Percentiles rank a stretch among this genome's conserved stretches.
These are phyloP conservation scores for Cettia cetti DNA, from an alignment of 2,113 vertebrate species.

Conservation along the genomic window DNA sequence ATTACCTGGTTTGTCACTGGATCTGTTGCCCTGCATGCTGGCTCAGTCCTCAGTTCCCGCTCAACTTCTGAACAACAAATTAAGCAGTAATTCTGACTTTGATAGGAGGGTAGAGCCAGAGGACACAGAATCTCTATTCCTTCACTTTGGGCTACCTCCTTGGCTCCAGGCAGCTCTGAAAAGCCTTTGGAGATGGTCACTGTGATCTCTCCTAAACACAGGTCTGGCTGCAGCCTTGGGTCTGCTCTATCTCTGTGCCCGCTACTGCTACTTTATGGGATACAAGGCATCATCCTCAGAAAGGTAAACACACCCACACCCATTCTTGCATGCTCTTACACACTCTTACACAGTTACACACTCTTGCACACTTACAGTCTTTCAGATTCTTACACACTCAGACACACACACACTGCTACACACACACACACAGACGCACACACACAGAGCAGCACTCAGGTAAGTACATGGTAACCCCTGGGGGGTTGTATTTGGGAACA, in stretches of 20 bases:
- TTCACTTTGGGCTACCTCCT: background rate
- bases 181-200: background rate
- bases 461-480: background rate
- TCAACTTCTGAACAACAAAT: background rate
- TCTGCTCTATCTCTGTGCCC: conserved; percentile 78
- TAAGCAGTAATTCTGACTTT: background rate
- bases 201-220: conserved; percentile 23
- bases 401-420: background rate
- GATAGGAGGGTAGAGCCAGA: background rate
- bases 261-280: conserved; percentile 84
- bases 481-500: background rate
- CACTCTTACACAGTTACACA: background rate
- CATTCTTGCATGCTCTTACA: background rate
- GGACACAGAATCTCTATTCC: background rate
- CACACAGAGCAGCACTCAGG: background rate
- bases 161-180: background rate
- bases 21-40: background rate
- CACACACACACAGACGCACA: background rate
- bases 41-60: background rate
- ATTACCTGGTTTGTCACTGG: background rate
- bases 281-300: conserved; percentile 74
- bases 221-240: conserved; percentile 80
- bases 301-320: conserved; percentile 70
- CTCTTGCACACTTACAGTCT: background rate
- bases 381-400: background rate